Evolutionary conservation across 2,888 invertebrate genomes (phyloP).

Genomic region (Fragum fragum): DNA sequence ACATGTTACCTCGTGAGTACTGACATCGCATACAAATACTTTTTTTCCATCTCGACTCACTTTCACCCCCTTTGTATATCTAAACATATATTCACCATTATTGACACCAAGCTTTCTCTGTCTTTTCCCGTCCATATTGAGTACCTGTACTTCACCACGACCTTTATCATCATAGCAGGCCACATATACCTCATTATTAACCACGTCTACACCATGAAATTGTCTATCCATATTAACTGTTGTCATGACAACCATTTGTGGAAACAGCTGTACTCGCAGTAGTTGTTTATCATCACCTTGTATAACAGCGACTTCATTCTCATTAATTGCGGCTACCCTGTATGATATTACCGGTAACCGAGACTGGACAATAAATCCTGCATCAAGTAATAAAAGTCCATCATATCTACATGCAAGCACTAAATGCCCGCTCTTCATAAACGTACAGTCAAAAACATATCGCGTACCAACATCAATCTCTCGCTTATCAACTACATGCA

Average conservation of each 20-base stretch:
- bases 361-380: not conserved
- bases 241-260: slow-evolving; percentile 9
- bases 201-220: not conserved
- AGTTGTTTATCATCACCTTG: not conserved
- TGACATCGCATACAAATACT: not conserved
- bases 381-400: not conserved
- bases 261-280: not conserved
- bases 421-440: not conserved
- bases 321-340: not conserved
- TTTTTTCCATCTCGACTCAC: not conserved
- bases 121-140: not conserved
- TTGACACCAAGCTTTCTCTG: not conserved
- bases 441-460: not conserved
- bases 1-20: not conserved
- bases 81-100: not conserved
- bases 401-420: not conserved
- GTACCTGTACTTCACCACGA: slow-evolving; percentile 6
- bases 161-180: not conserved
- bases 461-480: not conserved
- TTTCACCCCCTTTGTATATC: not conserved
- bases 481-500: not conserved
- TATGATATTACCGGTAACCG: not conserved
- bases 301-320: not conserved
- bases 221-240: not conserved
- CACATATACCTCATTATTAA: slow-evolving; percentile 10